Conservation (phyloP, 2,888 invertebrate species). For the Choristoneura rosaceana region DNA sequence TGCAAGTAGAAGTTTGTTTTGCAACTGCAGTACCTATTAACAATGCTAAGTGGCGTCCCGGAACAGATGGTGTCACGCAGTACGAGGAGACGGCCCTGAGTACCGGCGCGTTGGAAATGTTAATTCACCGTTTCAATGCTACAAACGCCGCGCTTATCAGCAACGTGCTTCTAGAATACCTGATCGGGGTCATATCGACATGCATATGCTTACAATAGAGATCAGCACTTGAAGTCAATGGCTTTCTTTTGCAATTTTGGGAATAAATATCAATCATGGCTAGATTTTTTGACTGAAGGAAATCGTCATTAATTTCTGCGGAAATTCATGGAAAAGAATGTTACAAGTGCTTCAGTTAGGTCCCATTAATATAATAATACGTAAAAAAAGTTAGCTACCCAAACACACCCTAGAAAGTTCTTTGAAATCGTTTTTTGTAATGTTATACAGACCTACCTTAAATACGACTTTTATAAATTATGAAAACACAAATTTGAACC, state of each 20-base stretch:
- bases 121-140: constrained; percentile 60
- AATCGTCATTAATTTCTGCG: background rate
- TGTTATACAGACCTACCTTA: too few species aligned
- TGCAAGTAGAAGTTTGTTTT: constrained; percentile 12
- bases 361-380: too few species aligned
- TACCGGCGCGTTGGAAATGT: constrained; percentile 63
- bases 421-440: too few species aligned
- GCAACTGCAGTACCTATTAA: constrained; percentile 13
- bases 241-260: background rate
- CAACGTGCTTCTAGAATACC: constrained; percentile 46
- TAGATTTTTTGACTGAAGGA: background rate
- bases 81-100: constrained; percentile 58
- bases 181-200: constrained; percentile 41
- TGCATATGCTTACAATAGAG: background rate
- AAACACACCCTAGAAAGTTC: too few species aligned
- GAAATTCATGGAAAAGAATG: background rate
- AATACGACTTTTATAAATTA: too few species aligned
- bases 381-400: too few species aligned
- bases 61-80: constrained; percentile 80
- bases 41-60: constrained; percentile 36
- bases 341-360: background rate
- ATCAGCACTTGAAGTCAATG: background rate
- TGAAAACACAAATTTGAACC: too few species aligned
- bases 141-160: constrained; percentile 46
- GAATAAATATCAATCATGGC: background rate